These are phyloP conservation scores for Antechinus stuartii DNA, from an alignment of 2,113 vertebrate genomes.

Conservation along the genomic window DNA sequence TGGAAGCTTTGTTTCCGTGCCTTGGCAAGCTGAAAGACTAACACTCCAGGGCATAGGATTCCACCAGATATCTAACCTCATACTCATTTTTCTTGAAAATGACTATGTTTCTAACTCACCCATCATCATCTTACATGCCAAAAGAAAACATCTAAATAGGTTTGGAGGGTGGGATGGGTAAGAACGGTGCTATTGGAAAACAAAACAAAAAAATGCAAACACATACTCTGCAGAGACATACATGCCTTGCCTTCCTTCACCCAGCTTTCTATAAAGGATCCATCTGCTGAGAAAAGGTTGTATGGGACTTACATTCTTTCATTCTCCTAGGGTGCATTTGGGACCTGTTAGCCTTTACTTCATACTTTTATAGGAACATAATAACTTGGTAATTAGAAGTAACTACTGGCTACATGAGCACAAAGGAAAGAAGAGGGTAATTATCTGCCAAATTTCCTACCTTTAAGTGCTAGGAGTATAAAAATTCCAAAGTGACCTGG, in stretches of 20 bases:
- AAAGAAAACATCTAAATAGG: slow-evolving; percentile 46
- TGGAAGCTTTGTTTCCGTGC: background rate
- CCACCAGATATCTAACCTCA: background rate
- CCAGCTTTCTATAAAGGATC: background rate
- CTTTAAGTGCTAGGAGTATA: slow-evolving; percentile 46
- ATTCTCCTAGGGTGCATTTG: background rate
- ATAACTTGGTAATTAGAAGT: slow-evolving; percentile 30
- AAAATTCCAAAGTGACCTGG: slow-evolving; percentile 65
- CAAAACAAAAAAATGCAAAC: background rate
- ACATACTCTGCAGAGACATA: background rate
- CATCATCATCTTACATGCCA: slow-evolving; percentile 11
- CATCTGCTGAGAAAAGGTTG: background rate
- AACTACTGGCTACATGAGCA: slow-evolving; percentile 44
- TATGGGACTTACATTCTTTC: background rate
- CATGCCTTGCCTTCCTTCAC: background rate
- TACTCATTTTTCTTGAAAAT: slow-evolving; percentile 44
- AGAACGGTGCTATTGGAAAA: slow-evolving; percentile 39
- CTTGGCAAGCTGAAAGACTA: slow-evolving; percentile 8
- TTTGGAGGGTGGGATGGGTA: background rate
- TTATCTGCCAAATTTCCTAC: slow-evolving; percentile 64
- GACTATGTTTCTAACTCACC: slow-evolving; percentile 33
- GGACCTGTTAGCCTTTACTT: slow-evolving; percentile 41
- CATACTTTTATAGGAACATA: background rate
- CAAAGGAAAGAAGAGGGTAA: slow-evolving; percentile 73
- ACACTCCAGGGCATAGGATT: slow-evolving; percentile 24